These are phyloP conservation scores for Lasioglossum vierecki DNA, from an alignment of 2,888 invertebrate genomes.

Conservation along the genomic window DNA sequence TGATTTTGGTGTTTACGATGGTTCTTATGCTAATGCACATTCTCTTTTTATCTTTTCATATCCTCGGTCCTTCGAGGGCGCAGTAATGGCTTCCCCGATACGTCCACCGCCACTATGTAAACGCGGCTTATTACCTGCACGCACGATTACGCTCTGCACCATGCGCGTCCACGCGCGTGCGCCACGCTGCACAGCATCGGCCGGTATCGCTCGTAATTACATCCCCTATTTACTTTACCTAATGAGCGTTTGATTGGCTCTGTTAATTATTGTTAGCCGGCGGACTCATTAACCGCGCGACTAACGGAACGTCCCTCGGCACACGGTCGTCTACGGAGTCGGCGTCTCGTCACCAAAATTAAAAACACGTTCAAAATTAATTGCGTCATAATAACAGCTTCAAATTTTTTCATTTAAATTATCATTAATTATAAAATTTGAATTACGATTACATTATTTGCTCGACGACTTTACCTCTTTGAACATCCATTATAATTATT, in stretches of 20 bases:
- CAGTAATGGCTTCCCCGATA: slow-evolving; percentile 17
- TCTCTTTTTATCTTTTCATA: neutral
- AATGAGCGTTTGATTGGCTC: slow-evolving; percentile 76
- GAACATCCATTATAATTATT: neutral
- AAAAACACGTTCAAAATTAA: neutral
- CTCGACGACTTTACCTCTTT: neutral
- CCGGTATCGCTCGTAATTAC: slow-evolving; percentile 70
- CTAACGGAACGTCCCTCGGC: slow-evolving; percentile 58
- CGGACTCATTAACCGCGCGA: slow-evolving; percentile 64
- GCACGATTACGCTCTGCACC: slow-evolving; percentile 42
- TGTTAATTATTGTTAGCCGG: slow-evolving; percentile 71
- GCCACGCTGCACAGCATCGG: slow-evolving; percentile 17
- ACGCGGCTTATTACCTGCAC: slow-evolving; percentile 61
- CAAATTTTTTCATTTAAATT: neutral
- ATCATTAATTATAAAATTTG: neutral
- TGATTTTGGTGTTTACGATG: slow-evolving; percentile 9
- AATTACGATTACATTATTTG: neutral
- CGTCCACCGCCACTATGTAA: slow-evolving; percentile 31
- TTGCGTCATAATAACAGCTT: neutral
- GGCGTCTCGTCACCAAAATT: slow-evolving; percentile 19
- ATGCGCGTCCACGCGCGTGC: slow-evolving; percentile 14
- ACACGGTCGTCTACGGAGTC: slow-evolving; percentile 10
- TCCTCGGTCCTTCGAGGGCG: neutral
- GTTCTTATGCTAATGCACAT: neutral
- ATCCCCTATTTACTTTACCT: slow-evolving; percentile 73